Conservation (phyloP, 1,140 invertebrate genomes). For the Doryteuthis pealeii region DNA sequence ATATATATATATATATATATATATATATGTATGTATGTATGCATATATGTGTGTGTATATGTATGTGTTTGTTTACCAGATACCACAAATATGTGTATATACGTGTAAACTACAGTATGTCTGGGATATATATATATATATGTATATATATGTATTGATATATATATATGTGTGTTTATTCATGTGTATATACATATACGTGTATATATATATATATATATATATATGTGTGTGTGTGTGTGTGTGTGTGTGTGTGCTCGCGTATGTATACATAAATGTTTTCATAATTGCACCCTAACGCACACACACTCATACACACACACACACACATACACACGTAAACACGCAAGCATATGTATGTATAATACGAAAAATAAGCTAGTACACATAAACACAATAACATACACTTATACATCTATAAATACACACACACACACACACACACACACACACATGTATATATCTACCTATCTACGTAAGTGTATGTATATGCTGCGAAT, state of each 20-base stretch:
- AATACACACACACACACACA: background rate
- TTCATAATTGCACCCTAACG: background rate
- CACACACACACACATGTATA: background rate
- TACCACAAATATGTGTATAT: too few relatives aligned
- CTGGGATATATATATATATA: background rate
- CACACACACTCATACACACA: background rate
- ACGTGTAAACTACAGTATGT: too few relatives aligned
- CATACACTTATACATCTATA: background rate
- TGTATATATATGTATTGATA: background rate
- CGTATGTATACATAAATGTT: background rate
- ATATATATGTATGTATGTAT: too few relatives aligned
- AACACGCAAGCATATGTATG: background rate
- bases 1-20: too few relatives aligned
- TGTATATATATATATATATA: conserved; percentile 5
- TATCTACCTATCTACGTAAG: background rate
- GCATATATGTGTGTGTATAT: too few relatives aligned
- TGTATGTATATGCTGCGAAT: background rate
- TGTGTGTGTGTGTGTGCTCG: background rate
- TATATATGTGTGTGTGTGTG: background rate
- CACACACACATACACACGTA: background rate
- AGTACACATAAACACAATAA: background rate
- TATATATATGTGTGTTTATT: background rate
- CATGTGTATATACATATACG: background rate
- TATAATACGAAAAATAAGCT: background rate
- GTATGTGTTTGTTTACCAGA: too few relatives aligned